Evolutionary conservation across 2,113 vertebrate species (phyloP).

Genomic region (Takifugu bimaculatus): DNA sequence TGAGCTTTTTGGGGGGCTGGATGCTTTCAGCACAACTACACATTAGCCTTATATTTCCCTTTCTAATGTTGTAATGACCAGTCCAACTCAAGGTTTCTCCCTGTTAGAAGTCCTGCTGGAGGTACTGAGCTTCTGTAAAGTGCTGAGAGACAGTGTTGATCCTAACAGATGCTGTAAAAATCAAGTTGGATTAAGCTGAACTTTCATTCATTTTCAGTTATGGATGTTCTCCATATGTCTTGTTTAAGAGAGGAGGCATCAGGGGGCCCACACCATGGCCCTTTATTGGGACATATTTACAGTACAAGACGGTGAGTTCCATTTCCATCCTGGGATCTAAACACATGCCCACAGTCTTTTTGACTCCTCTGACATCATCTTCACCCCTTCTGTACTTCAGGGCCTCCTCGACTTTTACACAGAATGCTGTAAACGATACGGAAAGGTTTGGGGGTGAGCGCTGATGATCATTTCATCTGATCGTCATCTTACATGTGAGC

Average conservation of each 20-base stretch:
- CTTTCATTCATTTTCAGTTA: conserved; percentile 61
- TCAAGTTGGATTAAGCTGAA: too few relatives aligned
- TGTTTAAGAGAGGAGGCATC: conserved; percentile 77
- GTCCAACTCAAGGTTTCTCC: too few relatives aligned
- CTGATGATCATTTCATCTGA: neutral
- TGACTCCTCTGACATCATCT: neutral
- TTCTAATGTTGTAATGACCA: too few relatives aligned
- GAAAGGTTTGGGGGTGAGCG: conserved; percentile 75
- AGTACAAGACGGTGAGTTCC: conserved; percentile 63
- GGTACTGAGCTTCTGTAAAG: too few relatives aligned
- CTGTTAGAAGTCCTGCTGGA: too few relatives aligned
- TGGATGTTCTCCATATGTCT: conserved; percentile 64
- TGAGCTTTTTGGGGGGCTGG: too few relatives aligned
- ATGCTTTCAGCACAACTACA: too few relatives aligned
- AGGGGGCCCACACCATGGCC: conserved; percentile 72
- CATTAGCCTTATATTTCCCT: too few relatives aligned
- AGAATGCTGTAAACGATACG: conserved; percentile 72
- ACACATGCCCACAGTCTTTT: neutral
- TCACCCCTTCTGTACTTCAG: conserved; percentile 40
- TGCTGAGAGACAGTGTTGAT: too few relatives aligned
- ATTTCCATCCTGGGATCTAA: neutral
- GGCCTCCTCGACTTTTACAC: conserved; percentile 65
- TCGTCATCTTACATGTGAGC: neutral
- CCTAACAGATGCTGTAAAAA: too few relatives aligned
- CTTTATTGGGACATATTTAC: conserved; percentile 70